Base-by-base conservation (phyloP, 2,888 invertebrate species). In the Melipona bicolor region DNA sequence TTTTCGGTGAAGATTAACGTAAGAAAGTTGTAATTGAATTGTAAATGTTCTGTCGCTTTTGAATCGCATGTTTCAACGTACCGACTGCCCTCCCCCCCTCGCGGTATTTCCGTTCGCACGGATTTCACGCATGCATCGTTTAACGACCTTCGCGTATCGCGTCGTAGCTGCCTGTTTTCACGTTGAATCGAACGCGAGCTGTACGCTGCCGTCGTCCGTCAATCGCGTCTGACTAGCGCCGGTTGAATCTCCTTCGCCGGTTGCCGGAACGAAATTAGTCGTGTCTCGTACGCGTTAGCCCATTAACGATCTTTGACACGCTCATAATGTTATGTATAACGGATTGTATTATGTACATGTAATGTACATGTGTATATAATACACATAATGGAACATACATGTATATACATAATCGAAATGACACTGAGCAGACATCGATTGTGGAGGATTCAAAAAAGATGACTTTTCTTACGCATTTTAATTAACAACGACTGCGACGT, bases 81-180 rank as follows among this genome's bases (percentile, higher is more conserved):
- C 50, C 24, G 21, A 24, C 81, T 49, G 3, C 64, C 61, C 62
- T 43, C 59, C 54, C 6, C 6, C 36, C 36, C 9, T 0, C 43
- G 3, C 36, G 64, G 65, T 77, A 71, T 79, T 84, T 88, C 87
- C 84, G 80, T 82, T 88, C 84, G 77, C 84, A 82, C 84, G 88
- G 79, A 82, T 84, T 79, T 69, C 67, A 71, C 62, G 81, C 71
- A 59, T 68, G 77, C 76, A 78, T 81, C 85, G 75, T 83, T 79
- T 69, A 71, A 76, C 74, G 77, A 80, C 27, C 52, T 70, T 68
- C 24, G 78, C 86, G 82, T 80, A 89, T 87, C 87, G 72, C 79
- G 77, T 81, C 86, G 86, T 89, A 90, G 88, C 87, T 86, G 89
- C 88, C 89, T 84, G 76, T 85, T 91, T 89, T 87, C 83, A 88